Percentiles rank a stretch among this genome's conserved stretches.
phyloP scores from a whole-genome alignment of 2,113 vertebrate genomes.

The Erpornis zantholeuca region DNA sequence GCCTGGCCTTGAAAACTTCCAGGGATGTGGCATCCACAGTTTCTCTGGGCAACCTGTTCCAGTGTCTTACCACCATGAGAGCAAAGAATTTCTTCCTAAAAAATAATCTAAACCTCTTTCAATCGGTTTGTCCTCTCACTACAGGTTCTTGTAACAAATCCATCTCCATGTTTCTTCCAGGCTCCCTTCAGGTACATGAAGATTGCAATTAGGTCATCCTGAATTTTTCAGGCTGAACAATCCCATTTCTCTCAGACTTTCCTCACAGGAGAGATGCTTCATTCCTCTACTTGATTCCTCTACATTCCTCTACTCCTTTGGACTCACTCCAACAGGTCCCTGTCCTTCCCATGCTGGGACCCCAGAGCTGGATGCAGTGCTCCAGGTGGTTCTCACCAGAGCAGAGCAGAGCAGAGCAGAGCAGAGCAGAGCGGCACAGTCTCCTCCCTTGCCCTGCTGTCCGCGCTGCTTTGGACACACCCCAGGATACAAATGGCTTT shows the following conservation, averaged over 20 bases:
- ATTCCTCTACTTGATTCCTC: fast-evolving
- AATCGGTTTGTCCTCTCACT: not conserved
- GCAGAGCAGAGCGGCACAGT: not conserved
- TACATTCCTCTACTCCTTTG: too few species aligned
- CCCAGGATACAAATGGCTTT: not conserved
- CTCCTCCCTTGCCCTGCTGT: not conserved
- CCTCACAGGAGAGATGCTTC: not conserved
- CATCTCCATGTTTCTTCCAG: not conserved
- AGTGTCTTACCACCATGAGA: not conserved
- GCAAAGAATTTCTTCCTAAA: not conserved
- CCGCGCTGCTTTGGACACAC: not conserved
- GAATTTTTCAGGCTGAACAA: not conserved
- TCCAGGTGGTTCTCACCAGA: not conserved
- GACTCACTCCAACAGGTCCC: fast-evolving
- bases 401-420: not conserved
- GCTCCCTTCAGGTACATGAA: not conserved
- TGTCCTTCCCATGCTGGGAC: not conserved
- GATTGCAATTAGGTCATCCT: not conserved
- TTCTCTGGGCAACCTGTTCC: not conserved
- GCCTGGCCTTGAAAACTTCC: not conserved
- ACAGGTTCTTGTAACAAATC: not conserved
- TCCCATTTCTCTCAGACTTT: not conserved
- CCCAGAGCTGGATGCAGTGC: not conserved
- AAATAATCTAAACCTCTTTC: not conserved
- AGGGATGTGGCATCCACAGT: fast-evolving